phyloP scores from a whole-genome alignment of 2,888 invertebrate genomes.

The Palloptera scutellata region DNA sequence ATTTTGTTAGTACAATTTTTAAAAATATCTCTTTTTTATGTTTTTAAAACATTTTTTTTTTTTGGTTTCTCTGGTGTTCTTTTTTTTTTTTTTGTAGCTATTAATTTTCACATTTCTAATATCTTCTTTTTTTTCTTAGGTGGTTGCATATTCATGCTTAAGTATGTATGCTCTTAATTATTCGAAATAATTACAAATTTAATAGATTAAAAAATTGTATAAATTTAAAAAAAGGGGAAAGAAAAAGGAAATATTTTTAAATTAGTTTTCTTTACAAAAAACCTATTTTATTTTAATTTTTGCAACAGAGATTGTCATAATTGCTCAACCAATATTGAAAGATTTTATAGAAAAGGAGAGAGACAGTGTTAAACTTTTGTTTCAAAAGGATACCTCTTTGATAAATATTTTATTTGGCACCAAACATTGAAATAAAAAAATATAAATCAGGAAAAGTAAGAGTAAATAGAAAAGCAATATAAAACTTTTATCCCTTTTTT shows the following conservation, averaged over 20 bases:
- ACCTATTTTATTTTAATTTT: slow-evolving; percentile 1
- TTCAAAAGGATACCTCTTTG: too few species aligned
- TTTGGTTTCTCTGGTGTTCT: too few species aligned
- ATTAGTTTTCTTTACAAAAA: background rate
- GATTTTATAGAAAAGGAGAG: too few species aligned
- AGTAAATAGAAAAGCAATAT: too few species aligned
- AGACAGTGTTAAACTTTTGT: too few species aligned
- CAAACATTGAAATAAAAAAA: too few species aligned
- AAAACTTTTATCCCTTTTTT: too few species aligned
- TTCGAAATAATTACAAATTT: slow-evolving; percentile 56
- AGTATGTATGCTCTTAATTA: slow-evolving; percentile 35
- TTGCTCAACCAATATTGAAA: background rate
- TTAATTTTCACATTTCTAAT: background rate
- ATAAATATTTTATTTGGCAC: too few species aligned
- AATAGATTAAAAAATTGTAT: slow-evolving; percentile 45
- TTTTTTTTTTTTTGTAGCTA: slow-evolving; percentile 16
- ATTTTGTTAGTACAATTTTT: slow-evolving; percentile 11
- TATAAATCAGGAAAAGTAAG: too few species aligned
- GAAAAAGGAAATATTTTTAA: background rate
- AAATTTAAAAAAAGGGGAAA: slow-evolving; percentile 5
- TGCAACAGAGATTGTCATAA: slow-evolving; percentile 18
- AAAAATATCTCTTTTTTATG: background rate
- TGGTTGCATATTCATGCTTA: slow-evolving; percentile 1
- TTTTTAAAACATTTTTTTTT: too few species aligned
- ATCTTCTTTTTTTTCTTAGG: slow-evolving; percentile 4